Evolutionary conservation across 1,140 invertebrate genomes (phyloP), one percentile per base, ranked within the genome.

Genomic region (Tetramorium simillimum): DNA sequence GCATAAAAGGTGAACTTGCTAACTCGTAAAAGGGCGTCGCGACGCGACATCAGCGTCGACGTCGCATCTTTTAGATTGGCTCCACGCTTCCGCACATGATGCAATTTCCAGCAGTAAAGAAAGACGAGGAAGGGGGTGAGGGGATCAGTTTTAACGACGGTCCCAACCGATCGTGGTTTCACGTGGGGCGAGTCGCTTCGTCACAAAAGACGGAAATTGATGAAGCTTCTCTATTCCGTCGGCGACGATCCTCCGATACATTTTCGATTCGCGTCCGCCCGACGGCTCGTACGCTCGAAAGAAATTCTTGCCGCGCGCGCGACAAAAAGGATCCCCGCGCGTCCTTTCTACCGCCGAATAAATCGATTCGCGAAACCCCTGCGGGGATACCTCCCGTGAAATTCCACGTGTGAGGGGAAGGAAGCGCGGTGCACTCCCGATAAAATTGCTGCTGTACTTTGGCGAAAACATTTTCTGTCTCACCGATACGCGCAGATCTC

Each of bases 161-260:
- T n/a, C 16, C 49, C 49, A 40, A n/a, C 33, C 62, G 70, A 88
- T 86, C 62, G 67, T 56, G 72, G 65, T 65, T 82, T 63, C 21
- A 58, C 40, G 40, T 21, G n/a, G 10, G 14, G 28, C 53, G 40
- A 89, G 43, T 70, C 53, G 24, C 10, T 0, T 21, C 16, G 21
- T 58, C 73, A 77, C 73, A 77, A 77, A 89, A 33, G 58, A 5
- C 56, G 21, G 56, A 86, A 88, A 81, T 86, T 62, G 69, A 37
- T 40, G 53, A 40, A 56, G 24, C 62, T 76, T 53, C 21, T 37
- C 40, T 51, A 63, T 18, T 43, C 9, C 40, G 18, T 63, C 33
- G 24, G 28, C 18, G 12, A 56, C 78, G 24, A 24, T 12, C 1
- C 80, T 37, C 12, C 58, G 88, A 78, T 73, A 85, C 18, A 56